Conservation (phyloP, 2,113 vertebrate genomes). For the Lichenostomus cassidix region DNA sequence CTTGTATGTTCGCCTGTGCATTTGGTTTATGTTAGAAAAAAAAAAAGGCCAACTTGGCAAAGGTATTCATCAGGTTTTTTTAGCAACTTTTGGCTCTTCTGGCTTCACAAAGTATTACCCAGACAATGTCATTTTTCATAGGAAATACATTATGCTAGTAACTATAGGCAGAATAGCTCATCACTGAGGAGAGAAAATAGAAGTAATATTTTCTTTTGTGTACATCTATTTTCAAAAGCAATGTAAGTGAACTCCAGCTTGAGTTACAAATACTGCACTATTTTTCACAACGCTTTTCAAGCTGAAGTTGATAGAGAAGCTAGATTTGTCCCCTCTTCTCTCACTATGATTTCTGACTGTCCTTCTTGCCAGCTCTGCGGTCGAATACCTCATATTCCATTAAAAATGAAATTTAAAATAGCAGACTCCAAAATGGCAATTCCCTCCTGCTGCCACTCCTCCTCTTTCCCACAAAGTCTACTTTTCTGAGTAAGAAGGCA, state of each 20-base stretch:
- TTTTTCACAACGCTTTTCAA: background rate
- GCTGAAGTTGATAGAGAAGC: background rate
- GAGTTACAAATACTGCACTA: background rate
- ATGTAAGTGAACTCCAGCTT: background rate
- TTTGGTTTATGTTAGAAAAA: background rate
- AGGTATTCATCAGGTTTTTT: background rate
- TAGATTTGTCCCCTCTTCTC: background rate
- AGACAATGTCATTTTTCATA: background rate
- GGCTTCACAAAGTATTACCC: background rate
- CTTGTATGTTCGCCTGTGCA: background rate
- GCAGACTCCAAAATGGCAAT: background rate
- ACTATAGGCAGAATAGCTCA: background rate
- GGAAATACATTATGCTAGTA: background rate
- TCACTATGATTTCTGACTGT: background rate
- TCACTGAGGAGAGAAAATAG: background rate
- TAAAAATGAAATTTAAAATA: constrained; percentile 23
- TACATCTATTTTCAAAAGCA: background rate
- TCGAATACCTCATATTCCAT: background rate
- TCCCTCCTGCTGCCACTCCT: background rate
- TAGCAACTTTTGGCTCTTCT: background rate
- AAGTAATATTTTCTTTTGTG: background rate
- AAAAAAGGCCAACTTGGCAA: background rate
- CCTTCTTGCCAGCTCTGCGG: background rate
- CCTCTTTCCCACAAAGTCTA: constrained; percentile 2
- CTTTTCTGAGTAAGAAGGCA: constrained; percentile 37